These are phyloP conservation scores for Pandemis corylana DNA, from an alignment of 2,888 invertebrate species.

Conservation along the genomic window DNA sequence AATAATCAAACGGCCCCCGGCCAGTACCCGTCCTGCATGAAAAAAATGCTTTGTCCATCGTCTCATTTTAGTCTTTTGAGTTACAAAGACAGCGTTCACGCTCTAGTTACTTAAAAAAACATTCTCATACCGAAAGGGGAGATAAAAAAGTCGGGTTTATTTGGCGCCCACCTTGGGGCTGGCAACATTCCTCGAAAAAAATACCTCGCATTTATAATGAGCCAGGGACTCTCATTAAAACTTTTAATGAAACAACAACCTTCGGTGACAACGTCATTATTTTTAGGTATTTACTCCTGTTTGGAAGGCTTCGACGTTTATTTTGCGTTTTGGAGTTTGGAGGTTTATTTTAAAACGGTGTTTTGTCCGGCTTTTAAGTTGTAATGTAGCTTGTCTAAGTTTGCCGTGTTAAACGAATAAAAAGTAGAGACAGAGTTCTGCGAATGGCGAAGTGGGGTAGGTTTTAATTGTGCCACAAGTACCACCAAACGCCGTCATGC, in stretches of 20 bases:
- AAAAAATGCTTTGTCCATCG: constrained; percentile 7
- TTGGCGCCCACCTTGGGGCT: constrained; percentile 18
- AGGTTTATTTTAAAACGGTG: constrained; percentile 3
- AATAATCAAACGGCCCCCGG: not conserved
- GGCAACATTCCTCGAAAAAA: constrained; percentile 17
- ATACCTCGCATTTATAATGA: constrained; percentile 16
- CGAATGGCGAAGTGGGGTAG: no score
- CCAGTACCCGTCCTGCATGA: not conserved
- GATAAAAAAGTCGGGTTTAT: constrained; percentile 7
- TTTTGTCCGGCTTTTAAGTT: not conserved
- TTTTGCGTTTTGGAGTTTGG: constrained; percentile 15
- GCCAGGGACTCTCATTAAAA: constrained; percentile 59
- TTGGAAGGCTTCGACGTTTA: constrained; percentile 21
- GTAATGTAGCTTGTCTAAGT: not conserved
- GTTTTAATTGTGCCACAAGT: no score
- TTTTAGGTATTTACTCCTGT: constrained; percentile 31
- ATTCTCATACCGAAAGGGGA: constrained; percentile 4
- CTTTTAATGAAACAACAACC: constrained; percentile 58
- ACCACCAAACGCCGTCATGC: no score
- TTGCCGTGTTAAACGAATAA: not conserved
- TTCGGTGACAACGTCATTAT: constrained; percentile 36
- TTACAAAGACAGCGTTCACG: constrained; percentile 17
- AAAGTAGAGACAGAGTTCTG: no score
- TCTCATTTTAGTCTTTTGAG: constrained; percentile 17
- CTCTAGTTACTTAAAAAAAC: constrained; percentile 18